phyloP scores from a whole-genome alignment of 2,888 invertebrate genomes.

The Artemia sinica region DNA sequence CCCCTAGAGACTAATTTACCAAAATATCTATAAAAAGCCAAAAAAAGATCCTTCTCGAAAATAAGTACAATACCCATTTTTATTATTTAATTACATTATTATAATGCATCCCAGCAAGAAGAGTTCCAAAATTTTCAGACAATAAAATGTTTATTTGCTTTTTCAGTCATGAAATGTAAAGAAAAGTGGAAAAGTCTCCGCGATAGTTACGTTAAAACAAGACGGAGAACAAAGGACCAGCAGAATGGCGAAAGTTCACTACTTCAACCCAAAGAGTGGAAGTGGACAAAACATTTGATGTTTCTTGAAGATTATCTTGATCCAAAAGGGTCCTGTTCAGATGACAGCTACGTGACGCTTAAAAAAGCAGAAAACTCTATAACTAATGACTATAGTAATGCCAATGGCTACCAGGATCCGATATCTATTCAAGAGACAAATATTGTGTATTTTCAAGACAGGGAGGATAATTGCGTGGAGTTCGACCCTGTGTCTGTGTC shows the following conservation, averaged over 20 bases:
- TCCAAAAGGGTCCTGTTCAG: not conserved
- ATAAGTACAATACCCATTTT: too few species aligned
- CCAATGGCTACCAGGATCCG: not conserved
- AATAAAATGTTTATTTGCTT: not conserved
- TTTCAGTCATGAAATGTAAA: not conserved
- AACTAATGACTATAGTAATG: not conserved
- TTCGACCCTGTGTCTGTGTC: not conserved
- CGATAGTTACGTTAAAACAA: not conserved
- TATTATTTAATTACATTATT: too few species aligned
- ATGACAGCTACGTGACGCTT: not conserved
- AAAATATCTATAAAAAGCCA: too few species aligned
- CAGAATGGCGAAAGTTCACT: not conserved
- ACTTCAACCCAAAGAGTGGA: not conserved
- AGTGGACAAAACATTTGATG: not conserved
- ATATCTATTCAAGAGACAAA: too few species aligned
- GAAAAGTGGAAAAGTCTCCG: conserved; percentile 1
- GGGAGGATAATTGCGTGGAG: not conserved
- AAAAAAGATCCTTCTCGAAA: too few species aligned
- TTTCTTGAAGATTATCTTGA: not conserved
- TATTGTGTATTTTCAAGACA: not conserved
- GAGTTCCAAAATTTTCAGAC: too few species aligned
- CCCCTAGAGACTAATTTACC: too few species aligned
- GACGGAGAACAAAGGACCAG: not conserved
- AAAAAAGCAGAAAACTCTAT: not conserved
- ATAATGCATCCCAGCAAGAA: too few species aligned